A percentile compares a stretch with the other conserved stretches of the same genome.
phyloP scores from a whole-genome alignment of 2,797 vertebrate species.

The Threskiornis aethiopicus region DNA sequence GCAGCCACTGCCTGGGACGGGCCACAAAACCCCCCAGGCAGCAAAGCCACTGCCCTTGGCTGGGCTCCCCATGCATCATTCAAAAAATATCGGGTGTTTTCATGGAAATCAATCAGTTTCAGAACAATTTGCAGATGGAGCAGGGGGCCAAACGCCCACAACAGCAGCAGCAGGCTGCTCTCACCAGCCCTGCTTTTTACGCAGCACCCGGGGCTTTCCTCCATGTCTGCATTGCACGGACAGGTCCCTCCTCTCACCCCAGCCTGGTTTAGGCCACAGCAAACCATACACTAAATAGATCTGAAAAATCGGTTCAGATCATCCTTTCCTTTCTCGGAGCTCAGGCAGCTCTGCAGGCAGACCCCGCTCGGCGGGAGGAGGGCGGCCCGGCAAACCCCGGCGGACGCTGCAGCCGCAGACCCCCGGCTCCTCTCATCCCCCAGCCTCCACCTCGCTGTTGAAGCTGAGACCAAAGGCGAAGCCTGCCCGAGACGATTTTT shows the following conservation, averaged over 20 bases:
- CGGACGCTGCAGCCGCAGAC: accelerated
- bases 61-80: background rate
- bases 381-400: background rate
- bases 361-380: background rate
- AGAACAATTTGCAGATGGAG: background rate
- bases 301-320: background rate
- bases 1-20: background rate
- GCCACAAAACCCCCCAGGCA: background rate
- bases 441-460: background rate
- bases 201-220: background rate
- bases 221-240: accelerated
- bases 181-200: accelerated
- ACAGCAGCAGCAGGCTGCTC: accelerated
- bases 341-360: background rate
- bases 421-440: background rate
- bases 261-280: background rate
- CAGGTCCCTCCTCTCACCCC: background rate
- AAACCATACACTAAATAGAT: background rate
- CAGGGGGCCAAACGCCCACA: background rate
- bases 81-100: background rate
- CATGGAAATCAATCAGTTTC: background rate
- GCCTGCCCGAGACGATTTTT: background rate
- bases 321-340: background rate
- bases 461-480: background rate
- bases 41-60: background rate